A percentile compares a stretch with the other conserved stretches of the same genome.
These are phyloP conservation scores for Pyrgilauda ruficollis DNA, from an alignment of 2,113 vertebrate genomes.

Conservation along the genomic window DNA sequence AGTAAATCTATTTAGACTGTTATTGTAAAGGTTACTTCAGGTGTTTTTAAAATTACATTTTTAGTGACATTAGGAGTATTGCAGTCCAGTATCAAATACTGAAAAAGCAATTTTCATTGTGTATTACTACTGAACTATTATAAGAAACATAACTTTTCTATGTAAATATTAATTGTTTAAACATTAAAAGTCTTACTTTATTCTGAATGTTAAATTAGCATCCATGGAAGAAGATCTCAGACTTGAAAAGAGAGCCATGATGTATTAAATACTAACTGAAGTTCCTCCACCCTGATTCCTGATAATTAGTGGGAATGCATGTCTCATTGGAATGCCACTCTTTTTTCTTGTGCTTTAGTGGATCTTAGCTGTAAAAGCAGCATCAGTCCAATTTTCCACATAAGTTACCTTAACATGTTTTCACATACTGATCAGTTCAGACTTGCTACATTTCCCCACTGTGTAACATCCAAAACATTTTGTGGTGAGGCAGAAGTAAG, in stretches of 20 bases:
- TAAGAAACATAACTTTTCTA: slow-evolving; percentile 64
- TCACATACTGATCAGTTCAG: slow-evolving; percentile 1
- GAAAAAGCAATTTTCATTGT: slow-evolving; percentile 57
- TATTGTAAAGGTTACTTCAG: slow-evolving; percentile 58
- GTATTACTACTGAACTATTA: slow-evolving; percentile 57
- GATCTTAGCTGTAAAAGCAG: slow-evolving; percentile 20
- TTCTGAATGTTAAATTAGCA: slow-evolving; percentile 55
- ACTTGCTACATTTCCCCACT: not conserved
- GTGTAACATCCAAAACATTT: not conserved
- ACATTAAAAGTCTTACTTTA: slow-evolving; percentile 61
- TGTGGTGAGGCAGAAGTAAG: not conserved
- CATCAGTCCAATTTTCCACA: slow-evolving; percentile 1
- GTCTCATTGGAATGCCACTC: slow-evolving; percentile 50
- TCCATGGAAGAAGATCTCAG: slow-evolving; percentile 29
- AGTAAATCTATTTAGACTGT: not conserved
- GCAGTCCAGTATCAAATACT: slow-evolving; percentile 47
- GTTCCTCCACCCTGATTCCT: slow-evolving; percentile 42
- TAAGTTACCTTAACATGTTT: slow-evolving; percentile 17
- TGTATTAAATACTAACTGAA: slow-evolving; percentile 51
- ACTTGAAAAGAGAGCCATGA: slow-evolving; percentile 50
- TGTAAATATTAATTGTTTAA: slow-evolving; percentile 70
- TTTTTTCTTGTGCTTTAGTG: slow-evolving; percentile 20
- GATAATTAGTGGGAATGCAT: slow-evolving; percentile 50
- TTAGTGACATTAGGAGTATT: slow-evolving; percentile 55
- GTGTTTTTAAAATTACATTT: slow-evolving; percentile 56